Conservation (phyloP, 2,888 invertebrate genomes). For the Campopleginae sp. region DNA sequence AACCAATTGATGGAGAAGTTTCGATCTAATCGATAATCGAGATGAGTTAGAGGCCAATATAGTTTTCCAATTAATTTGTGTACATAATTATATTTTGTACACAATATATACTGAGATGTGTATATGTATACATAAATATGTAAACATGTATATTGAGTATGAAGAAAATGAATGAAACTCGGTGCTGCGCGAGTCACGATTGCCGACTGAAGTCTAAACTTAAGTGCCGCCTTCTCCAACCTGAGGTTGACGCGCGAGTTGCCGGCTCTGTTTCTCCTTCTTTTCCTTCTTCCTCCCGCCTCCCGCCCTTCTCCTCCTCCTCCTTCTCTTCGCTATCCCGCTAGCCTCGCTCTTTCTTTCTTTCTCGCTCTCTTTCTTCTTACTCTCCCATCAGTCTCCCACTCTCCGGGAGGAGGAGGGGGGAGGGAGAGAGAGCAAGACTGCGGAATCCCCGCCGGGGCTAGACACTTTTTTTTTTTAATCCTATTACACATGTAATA, state of each 20-base stretch:
- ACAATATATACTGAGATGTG: not conserved
- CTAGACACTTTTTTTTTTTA: slow-evolving; percentile 23
- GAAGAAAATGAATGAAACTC: slow-evolving; percentile 68
- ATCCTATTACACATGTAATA: slow-evolving; percentile 26
- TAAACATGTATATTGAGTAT: not conserved
- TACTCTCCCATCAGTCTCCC: not conserved
- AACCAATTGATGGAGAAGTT: not conserved
- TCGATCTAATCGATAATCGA: not conserved
- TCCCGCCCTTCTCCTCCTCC: slow-evolving; percentile 20
- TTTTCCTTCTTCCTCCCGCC: slow-evolving; percentile 47
- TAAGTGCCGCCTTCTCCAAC: slow-evolving; percentile 81
- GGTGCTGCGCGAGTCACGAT: slow-evolving; percentile 80
- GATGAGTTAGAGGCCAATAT: not conserved
- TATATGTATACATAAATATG: slow-evolving; percentile 8
- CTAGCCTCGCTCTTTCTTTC: slow-evolving; percentile 41
- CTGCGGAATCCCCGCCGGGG: not conserved
- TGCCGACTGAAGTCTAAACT: slow-evolving; percentile 82
- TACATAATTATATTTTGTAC: not conserved
- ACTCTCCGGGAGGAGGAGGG: not conserved
- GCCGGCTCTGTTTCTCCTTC: slow-evolving; percentile 70
- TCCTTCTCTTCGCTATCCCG: slow-evolving; percentile 8
- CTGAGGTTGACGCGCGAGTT: slow-evolving; percentile 77
- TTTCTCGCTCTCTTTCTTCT: slow-evolving; percentile 36
- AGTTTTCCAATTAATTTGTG: not conserved
- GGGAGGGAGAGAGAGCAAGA: not conserved